These are phyloP conservation scores for Psittacus erithacus DNA, from an alignment of 2,113 vertebrate genomes.

Conservation along the genomic window DNA sequence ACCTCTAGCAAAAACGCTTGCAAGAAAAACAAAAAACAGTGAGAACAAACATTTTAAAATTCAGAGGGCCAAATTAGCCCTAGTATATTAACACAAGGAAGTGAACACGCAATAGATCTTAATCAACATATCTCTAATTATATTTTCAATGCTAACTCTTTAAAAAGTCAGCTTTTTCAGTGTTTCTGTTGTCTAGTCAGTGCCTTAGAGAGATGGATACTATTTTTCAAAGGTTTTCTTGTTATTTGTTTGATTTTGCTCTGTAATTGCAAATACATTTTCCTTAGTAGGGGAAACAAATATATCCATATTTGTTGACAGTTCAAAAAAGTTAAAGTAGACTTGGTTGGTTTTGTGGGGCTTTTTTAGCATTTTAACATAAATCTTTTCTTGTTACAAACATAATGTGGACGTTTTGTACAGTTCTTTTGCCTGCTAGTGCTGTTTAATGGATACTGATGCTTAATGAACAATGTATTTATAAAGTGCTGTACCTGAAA, in stretches of 20 bases:
- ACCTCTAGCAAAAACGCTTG: not conserved
- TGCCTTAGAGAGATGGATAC: not conserved
- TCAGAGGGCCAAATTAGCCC: not conserved
- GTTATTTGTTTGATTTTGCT: not conserved
- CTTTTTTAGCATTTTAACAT: not conserved
- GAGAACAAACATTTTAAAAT: not conserved
- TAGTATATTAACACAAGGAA: not conserved
- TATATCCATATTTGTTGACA: not conserved
- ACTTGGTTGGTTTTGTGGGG: not conserved
- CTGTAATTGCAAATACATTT: not conserved
- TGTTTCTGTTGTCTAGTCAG: not conserved
- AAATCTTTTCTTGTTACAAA: not conserved
- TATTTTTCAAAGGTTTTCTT: not conserved
- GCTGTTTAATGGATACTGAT: conserved; percentile 7
- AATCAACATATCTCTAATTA: not conserved
- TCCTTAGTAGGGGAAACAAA: not conserved
- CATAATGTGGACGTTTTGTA: not conserved
- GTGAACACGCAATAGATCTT: not conserved
- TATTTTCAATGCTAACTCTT: not conserved
- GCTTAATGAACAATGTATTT: not conserved
- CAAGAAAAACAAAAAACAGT: not conserved
- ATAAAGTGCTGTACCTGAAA: not conserved
- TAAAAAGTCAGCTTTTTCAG: not conserved
- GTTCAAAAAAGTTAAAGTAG: not conserved
- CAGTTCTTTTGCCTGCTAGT: not conserved